These are phyloP conservation scores for Astyanax mexicanus DNA, from an alignment of 2,797 vertebrate species.

Conservation along the genomic window DNA sequence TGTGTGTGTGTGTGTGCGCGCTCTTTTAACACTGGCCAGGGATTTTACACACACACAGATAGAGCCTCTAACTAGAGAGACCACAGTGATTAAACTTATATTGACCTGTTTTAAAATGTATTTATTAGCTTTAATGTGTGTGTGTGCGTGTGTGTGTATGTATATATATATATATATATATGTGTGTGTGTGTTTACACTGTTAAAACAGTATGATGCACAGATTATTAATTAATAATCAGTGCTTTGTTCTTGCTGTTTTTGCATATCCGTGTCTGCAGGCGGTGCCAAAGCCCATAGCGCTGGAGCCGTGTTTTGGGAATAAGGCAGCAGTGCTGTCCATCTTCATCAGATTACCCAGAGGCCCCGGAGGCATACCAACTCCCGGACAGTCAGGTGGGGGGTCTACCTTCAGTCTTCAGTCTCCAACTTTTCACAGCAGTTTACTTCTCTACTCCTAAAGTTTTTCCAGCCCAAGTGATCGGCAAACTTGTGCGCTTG, in stretches of 20 bases:
- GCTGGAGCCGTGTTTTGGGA: slow-evolving; percentile 95
- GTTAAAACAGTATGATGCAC: not conserved
- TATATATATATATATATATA: too few relatives aligned
- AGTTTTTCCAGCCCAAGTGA: too few relatives aligned
- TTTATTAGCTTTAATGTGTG: slow-evolving; percentile 12
- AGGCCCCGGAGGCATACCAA: slow-evolving; percentile 92
- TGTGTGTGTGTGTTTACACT: not conserved
- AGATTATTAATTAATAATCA: slow-evolving; percentile 18
- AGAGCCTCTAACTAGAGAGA: slow-evolving; percentile 1
- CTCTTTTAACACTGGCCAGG: slow-evolving; percentile 44
- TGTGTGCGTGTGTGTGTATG: slow-evolving; percentile 22
- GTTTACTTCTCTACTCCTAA: too few relatives aligned
- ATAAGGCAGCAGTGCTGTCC: slow-evolving; percentile 96
- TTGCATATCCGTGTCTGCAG: slow-evolving; percentile 69
- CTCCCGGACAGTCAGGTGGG: slow-evolving; percentile 97
- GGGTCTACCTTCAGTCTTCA: not conserved
- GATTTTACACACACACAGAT: slow-evolving; percentile 19
- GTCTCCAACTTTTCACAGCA: not conserved
- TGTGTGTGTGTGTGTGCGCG: slow-evolving; percentile 27
- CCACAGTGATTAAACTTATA: slow-evolving; percentile 8
- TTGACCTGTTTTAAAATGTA: slow-evolving; percentile 1
- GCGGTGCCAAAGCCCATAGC: slow-evolving; percentile 95
- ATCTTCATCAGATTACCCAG: slow-evolving; percentile 95
- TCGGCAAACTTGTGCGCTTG: too few relatives aligned
- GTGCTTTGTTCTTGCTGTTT: slow-evolving; percentile 8